Evolutionary conservation across 2,113 vertebrate species (phyloP).

Genomic region (Gavialis gangeticus): DNA sequence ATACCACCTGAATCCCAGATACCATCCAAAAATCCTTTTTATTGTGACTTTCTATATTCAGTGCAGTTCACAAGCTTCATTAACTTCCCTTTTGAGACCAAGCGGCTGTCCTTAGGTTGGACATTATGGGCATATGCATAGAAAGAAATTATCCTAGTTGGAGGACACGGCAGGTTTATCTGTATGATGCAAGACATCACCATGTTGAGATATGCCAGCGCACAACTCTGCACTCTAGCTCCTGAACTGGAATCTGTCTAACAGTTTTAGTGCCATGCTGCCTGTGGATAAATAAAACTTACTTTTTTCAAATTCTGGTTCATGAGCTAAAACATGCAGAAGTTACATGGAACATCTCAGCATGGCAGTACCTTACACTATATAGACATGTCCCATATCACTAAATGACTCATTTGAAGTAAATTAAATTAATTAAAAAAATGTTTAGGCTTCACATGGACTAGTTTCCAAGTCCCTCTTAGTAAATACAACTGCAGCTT

Average conservation of each 20-base stretch:
- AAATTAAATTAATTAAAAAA: constrained; percentile 13
- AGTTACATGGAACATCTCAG: too few species aligned
- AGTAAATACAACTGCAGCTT: neutral
- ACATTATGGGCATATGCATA: neutral
- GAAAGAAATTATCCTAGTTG: neutral
- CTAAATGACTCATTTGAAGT: neutral
- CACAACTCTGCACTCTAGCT: too few species aligned
- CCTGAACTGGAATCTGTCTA: too few species aligned
- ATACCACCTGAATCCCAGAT: neutral
- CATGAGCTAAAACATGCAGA: too few species aligned
- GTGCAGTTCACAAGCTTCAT: neutral
- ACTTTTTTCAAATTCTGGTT: too few species aligned
- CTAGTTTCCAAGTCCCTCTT: neutral
- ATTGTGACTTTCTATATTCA: neutral
- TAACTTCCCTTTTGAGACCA: neutral
- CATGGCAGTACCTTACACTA: too few species aligned
- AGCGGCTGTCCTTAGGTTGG: neutral
- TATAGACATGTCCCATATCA: neutral
- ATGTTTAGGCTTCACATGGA: neutral
- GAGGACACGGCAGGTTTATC: neutral
- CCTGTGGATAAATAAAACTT: too few species aligned
- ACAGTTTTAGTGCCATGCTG: too few species aligned
- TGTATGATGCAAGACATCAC: too few species aligned
- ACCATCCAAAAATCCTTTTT: neutral
- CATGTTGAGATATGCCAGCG: too few species aligned